Percentiles rank a stretch among this genome's conserved stretches.
Conservation (phyloP, 2,797 vertebrate species). For the Phylloscopus collybita region DNA sequence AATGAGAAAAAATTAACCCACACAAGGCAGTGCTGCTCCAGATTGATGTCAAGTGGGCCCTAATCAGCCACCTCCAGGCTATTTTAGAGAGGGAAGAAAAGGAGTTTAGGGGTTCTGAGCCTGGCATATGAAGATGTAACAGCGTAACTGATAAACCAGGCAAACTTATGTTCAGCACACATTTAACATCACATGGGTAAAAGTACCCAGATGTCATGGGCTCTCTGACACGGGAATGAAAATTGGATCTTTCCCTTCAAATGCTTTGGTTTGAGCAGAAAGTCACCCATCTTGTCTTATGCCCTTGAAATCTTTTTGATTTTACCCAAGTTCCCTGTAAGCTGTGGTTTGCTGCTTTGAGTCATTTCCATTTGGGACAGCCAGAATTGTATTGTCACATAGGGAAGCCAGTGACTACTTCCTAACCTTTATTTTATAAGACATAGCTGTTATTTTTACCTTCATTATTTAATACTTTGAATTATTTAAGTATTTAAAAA, state of each 20-base stretch:
- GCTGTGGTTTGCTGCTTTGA: background rate
- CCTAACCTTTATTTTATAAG: background rate
- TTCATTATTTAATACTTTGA: background rate
- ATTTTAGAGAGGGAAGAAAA: background rate
- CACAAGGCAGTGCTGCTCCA: background rate
- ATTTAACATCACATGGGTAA: background rate
- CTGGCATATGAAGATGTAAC: background rate
- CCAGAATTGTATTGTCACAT: background rate
- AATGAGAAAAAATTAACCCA: background rate
- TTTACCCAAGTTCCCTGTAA: background rate
- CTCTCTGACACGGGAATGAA: background rate
- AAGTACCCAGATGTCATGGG: background rate
- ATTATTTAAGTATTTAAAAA: slow-evolving; percentile 15
- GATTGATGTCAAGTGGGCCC: background rate
- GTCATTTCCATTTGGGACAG: background rate
- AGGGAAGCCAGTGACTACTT: background rate
- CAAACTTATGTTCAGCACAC: background rate
- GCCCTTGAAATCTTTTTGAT: background rate
- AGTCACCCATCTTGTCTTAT: background rate
- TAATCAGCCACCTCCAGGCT: background rate
- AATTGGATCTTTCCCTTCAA: background rate
- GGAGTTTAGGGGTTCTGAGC: background rate
- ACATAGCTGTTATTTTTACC: background rate
- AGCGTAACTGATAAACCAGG: background rate
- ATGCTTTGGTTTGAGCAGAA: background rate